Evolutionary conservation across 1,140 invertebrate species (phyloP), one percentile per base, ranked within the genome.

Genomic region (Carposina sasakii): DNA sequence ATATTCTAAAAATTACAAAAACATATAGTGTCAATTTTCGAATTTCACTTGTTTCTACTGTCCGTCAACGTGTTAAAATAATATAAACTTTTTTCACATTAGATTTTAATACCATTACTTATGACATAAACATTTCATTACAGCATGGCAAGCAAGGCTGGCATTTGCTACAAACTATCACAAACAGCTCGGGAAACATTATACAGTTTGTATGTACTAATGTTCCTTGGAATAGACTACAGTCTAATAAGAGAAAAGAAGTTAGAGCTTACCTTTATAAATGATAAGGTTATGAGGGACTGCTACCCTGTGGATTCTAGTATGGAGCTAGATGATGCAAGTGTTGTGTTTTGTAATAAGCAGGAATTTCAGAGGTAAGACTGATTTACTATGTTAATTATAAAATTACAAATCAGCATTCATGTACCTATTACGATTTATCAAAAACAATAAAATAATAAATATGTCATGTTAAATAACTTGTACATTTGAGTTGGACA

Each of bases 201-300:
- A 0, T 43, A 72, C 3, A 64, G 70, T 13, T 48, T 83, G 21
- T 71, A 77, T 33, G 39, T 74, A 1, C 45, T 83, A 0, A 77
- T 78, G 71, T 81, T 75, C 40, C 47, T 83, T 3, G 79, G 79
- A 0, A 74, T 79, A 1, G 54, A 76, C 22, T 67, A 63, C 19
- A 60, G 15, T 13, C 50, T 72, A 17, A 70, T 83, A 45, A 66
- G 64, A 20, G 71, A 76, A 1, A 76, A 71, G 19, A 70, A 59
- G 13, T 45, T 83, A 6, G 76, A 83, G 44, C 46, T 76, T 5
- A 57, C 52, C 19, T 48, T 79, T 1, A 39, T 81, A 5, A 51
- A 79, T 48, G 67, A 74, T 4, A 79, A 74, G 54, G 54, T 47
- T n/a, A 60, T 59, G 4, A 62, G 48, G 15, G 74, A 79, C 21